Conservation (phyloP, 2,888 invertebrate species). For the Auanema sp. region DNA sequence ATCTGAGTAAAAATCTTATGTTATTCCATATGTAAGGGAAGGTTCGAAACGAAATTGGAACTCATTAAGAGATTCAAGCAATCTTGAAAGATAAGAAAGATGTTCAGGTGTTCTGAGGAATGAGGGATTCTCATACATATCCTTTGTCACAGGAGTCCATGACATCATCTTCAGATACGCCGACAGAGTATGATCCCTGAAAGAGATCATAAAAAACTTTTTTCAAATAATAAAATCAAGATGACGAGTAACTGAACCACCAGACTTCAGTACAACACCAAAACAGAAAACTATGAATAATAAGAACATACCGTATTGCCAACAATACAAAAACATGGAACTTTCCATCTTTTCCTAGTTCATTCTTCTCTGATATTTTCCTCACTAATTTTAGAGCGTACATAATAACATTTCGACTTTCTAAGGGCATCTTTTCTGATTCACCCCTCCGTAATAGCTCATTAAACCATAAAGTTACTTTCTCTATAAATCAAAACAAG, state of each 20-base stretch:
- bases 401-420: conserved; percentile 75
- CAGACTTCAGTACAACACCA: neutral
- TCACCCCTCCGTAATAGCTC: conserved; percentile 58
- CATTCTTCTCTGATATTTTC: conserved; percentile 72
- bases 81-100: conserved; percentile 52
- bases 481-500: conserved; percentile 36
- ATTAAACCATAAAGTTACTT: conserved; percentile 55
- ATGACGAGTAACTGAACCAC: neutral
- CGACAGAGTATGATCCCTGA: conserved; percentile 73
- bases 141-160: conserved; percentile 80
- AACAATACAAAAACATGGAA: conserved; percentile 94
- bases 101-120: conserved; percentile 74
- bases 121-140: conserved; percentile 94
- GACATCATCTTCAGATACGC: conserved; percentile 89
- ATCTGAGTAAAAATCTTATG: conserved; percentile 18
- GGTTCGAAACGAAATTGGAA: conserved; percentile 60
- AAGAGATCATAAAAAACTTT: conserved; percentile 3
- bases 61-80: conserved; percentile 60
- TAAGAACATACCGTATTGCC: conserved; percentile 78
- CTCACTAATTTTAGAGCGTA: conserved; percentile 84
- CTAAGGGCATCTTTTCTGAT: conserved; percentile 55
- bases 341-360: conserved; percentile 95
- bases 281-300: neutral
- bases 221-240: neutral
- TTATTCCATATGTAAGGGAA: conserved; percentile 61